phyloP scores from a whole-genome alignment of 2,888 invertebrate species.

The Ectropis crepuscularia region DNA sequence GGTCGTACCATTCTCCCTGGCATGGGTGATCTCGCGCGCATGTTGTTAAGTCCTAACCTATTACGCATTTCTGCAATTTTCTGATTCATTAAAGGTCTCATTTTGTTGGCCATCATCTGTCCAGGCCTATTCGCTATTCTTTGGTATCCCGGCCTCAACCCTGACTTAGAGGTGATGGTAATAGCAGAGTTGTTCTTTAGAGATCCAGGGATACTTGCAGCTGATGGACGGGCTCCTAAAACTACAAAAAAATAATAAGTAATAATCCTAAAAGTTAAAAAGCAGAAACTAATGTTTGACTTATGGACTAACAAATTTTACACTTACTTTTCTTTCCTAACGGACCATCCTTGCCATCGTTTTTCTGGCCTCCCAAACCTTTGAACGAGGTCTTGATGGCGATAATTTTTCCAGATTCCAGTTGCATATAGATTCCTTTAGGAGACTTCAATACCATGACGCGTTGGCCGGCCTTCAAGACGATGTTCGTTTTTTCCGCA shows the following conservation, averaged over 20 bases:
- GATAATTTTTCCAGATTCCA: constrained; percentile 97
- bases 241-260: constrained; percentile 55
- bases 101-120: constrained; percentile 65
- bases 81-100: constrained; percentile 70
- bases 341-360: constrained; percentile 70
- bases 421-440: constrained; percentile 97
- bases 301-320: background rate
- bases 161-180: constrained; percentile 83
- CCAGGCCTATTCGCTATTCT: constrained; percentile 70
- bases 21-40: constrained; percentile 67
- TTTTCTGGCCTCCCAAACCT: constrained; percentile 79
- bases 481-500: constrained; percentile 94
- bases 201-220: constrained; percentile 74
- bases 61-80: constrained; percentile 74
- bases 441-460: constrained; percentile 97
- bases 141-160: constrained; percentile 67
- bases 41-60: constrained; percentile 63
- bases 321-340: constrained; percentile 75
- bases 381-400: constrained; percentile 93
- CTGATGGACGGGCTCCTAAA: constrained; percentile 67
- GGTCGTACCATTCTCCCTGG: constrained; percentile 66
- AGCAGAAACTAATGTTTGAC: no score
- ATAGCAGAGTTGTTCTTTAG: constrained; percentile 86
- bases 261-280: no score
- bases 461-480: constrained; percentile 96